Evolutionary conservation across 2,888 invertebrate genomes (phyloP).

Genomic region (Brenthis hecate): DNA sequence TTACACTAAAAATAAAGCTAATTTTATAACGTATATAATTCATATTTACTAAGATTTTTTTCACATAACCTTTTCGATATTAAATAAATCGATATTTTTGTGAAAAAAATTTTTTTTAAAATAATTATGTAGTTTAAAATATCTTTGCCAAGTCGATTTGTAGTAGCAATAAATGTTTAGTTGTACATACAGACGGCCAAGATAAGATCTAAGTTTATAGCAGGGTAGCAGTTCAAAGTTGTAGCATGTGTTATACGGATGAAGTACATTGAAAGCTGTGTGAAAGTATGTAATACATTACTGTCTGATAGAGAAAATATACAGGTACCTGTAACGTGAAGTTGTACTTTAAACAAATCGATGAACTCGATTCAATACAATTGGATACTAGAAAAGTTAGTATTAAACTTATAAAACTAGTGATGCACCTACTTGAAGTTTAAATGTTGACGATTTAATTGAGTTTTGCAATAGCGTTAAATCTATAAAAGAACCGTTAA

Average conservation of each 20-base stretch:
- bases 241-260: slow-evolving; percentile 32
- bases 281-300: slow-evolving; percentile 36
- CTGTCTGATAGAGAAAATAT: slow-evolving; percentile 25
- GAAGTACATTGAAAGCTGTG: slow-evolving; percentile 34
- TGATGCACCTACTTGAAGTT: slow-evolving; percentile 3
- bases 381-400: slow-evolving; percentile 7
- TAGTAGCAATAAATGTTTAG: slow-evolving; percentile 27
- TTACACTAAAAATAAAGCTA: slow-evolving; percentile 26
- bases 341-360: neutral
- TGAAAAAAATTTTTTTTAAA: neutral
- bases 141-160: too few species aligned
- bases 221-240: slow-evolving; percentile 43
- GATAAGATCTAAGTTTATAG: slow-evolving; percentile 43
- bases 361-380: slow-evolving; percentile 1
- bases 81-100: neutral
- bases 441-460: slow-evolving; percentile 17
- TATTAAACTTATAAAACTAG: slow-evolving; percentile 6
- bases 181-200: slow-evolving; percentile 30
- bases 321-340: slow-evolving; percentile 1
- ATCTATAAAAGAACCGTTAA: slow-evolving; percentile 31
- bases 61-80: slow-evolving; percentile 16
- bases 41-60: slow-evolving; percentile 11
- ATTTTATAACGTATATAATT: slow-evolving; percentile 6
- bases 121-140: neutral
- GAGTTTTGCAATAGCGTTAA: slow-evolving; percentile 18